Percentiles rank a stretch among this genome's conserved stretches.
Evolutionary conservation across 2,113 vertebrate species (phyloP).

Genomic region (Cochlearius cochlearius): DNA sequence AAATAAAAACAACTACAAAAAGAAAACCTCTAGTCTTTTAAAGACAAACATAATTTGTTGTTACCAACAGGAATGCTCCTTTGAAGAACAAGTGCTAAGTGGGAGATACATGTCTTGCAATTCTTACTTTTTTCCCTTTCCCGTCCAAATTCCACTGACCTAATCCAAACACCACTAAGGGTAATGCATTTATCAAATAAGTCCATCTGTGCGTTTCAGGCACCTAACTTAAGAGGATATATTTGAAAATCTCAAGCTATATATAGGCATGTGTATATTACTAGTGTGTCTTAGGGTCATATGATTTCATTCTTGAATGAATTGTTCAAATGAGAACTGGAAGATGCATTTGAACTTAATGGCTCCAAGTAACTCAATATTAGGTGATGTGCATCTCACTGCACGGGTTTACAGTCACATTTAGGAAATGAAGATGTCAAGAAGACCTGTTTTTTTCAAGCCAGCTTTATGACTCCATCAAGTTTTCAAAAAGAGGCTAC

Average conservation of each 20-base stretch:
- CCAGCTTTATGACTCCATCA: neutral
- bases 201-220: neutral
- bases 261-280: neutral
- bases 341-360: neutral
- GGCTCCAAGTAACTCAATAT: neutral
- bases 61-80: neutral
- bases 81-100: neutral
- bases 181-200: neutral
- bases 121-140: neutral
- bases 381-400: neutral
- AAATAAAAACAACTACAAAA: neutral
- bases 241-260: neutral
- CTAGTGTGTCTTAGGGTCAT: neutral
- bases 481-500: neutral
- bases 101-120: neutral
- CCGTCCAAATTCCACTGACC: neutral
- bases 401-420: neutral
- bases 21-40: neutral
- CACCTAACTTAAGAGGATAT: neutral
- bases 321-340: neutral
- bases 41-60: neutral
- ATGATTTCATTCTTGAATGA: neutral
- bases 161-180: neutral
- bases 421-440: neutral
- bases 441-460: neutral